These are phyloP conservation scores for Macrosiphum euphorbiae DNA, from an alignment of 2,888 invertebrate genomes.

Conservation along the genomic window DNA sequence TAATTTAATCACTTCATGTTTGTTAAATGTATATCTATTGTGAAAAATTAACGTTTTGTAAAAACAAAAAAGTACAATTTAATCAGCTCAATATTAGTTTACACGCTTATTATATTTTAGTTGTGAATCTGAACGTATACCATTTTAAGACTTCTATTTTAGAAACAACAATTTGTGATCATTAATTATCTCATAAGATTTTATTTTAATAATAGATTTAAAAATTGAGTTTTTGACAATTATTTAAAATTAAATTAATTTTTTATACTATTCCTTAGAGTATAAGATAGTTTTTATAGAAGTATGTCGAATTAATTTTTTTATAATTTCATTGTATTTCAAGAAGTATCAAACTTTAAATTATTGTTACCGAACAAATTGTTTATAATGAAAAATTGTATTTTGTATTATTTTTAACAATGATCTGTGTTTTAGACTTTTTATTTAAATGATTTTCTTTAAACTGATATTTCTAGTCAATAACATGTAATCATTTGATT, in stretches of 20 bases:
- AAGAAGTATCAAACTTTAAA: neutral
- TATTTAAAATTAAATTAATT: neutral
- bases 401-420: neutral
- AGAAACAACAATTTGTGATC: neutral
- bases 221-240: neutral
- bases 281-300: neutral
- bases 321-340: neutral
- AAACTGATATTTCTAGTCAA: neutral
- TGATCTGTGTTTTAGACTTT: neutral
- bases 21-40: neutral
- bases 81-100: slow-evolving; percentile 39
- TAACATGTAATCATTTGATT: neutral
- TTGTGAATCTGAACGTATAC: neutral
- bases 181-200: neutral
- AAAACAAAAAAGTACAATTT: neutral
- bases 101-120: slow-evolving; percentile 8
- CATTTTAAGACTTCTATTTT: slow-evolving; percentile 25
- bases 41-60: neutral
- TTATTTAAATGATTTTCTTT: neutral
- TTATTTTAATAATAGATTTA: neutral
- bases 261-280: neutral
- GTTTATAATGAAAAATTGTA: neutral
- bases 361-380: neutral
- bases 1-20: neutral
- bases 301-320: neutral